Evolutionary conservation across 2,797 vertebrate genomes (phyloP), one percentile per base, ranked within the genome.

Genomic region (Chaenodraco wilsoni): DNA sequence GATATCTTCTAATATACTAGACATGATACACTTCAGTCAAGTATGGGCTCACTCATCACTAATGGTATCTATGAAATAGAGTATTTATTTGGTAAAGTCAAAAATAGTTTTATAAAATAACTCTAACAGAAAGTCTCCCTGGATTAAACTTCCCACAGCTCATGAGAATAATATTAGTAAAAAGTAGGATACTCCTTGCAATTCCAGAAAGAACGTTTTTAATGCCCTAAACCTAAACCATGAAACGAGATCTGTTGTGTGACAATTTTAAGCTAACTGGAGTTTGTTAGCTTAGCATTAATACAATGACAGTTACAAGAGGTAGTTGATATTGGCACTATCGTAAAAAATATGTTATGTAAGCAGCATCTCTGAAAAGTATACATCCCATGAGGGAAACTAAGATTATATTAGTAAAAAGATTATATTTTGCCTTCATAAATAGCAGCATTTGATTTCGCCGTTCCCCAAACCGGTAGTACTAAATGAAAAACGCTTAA

Each of bases 361-460:
- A 19, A 3, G 27, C 1, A 52, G 6, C 6, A 3, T 41, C 11
- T 13, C 8, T 31, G 0, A 62, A 9, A 37, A 37, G 15, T n/a
- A 23, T 2, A 3, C 16, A 43, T 46, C 5, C 1, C 13, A 4
- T 6, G 3, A n/a, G 0, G 27, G 27, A 27, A 27, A 27, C 27
- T 27, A 27, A 27, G 1, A 27, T 27, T 27, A 27, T 5, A 27
- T 27, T 27, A 50, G 10, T 2, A 51, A 43, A 23, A 15, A 19
- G 0, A 7, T 6, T 0, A 45, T 17, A 19, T 9, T 16, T 57
- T 58, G 2, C 1, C 1, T 60, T 58, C 1, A 31, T 55, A 60
- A 19, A 57, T 17, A 31, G 70, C 81, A 87, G 74, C 74, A n/a
- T 65, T 87, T 84, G 74, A 81, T 14, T 84, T 68, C 86, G 79